A percentile compares a stretch with the other conserved stretches of the same genome.
Conservation (phyloP, 2,888 invertebrate species). For the Drosophila testacea region DNA sequence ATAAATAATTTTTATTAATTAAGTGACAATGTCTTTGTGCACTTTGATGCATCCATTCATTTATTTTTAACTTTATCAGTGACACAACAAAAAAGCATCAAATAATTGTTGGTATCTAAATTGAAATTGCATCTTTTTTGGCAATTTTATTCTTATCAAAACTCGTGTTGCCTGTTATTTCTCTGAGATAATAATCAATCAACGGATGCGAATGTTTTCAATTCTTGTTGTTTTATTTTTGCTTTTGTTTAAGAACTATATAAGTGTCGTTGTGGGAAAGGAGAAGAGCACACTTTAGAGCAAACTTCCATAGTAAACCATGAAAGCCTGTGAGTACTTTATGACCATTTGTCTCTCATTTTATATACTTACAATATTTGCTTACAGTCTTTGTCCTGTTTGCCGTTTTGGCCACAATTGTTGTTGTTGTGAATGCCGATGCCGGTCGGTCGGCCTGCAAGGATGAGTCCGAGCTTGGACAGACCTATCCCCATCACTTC, state of each 20-base stretch:
- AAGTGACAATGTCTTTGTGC: background rate
- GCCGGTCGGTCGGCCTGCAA: conserved; percentile 83
- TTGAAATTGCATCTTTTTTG: conserved; percentile 19
- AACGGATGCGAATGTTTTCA: conserved; percentile 51
- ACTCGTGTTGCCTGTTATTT: conserved; percentile 10
- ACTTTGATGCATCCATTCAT: background rate
- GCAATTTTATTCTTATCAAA: conserved; percentile 30
- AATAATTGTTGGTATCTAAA: conserved; percentile 41
- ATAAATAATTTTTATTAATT: background rate
- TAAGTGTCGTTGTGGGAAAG: conserved; percentile 26
- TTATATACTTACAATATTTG: background rate
- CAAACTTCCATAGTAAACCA: conserved; percentile 54
- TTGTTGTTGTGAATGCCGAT: conserved; percentile 51
- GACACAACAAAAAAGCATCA: conserved; percentile 24
- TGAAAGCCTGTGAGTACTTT: conserved; percentile 63
- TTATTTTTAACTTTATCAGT: conserved; percentile 8
- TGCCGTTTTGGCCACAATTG: conserved; percentile 57
- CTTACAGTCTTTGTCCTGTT: conserved; percentile 54
- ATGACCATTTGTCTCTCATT: background rate
- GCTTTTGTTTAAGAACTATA: conserved; percentile 29
- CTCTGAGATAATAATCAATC: conserved; percentile 54
- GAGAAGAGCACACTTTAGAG: conserved; percentile 34
- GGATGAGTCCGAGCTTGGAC: conserved; percentile 73
- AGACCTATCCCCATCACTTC: conserved; percentile 80
- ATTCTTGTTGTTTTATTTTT: conserved; percentile 29